These are phyloP conservation scores for Bombus impatiens DNA, from an alignment of 1,140 invertebrate species.

Conservation along the genomic window DNA sequence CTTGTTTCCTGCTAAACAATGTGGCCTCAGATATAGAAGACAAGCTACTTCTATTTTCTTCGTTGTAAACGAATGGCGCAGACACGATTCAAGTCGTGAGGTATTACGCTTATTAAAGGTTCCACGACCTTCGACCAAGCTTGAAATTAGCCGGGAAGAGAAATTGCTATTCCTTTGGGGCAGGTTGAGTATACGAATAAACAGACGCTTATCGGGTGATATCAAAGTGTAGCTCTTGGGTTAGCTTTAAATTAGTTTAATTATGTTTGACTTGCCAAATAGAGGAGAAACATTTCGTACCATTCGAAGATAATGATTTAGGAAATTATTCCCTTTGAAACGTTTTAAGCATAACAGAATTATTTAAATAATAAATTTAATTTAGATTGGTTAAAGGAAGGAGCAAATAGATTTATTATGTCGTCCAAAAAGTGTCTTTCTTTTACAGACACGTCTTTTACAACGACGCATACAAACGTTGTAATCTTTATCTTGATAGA, in stretches of 20 bases:
- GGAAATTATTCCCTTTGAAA: not conserved
- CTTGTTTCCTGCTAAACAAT: slow-evolving; percentile 57
- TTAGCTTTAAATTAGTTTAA: slow-evolving; percentile 3
- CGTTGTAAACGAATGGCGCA: not conserved
- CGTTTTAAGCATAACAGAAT: no score
- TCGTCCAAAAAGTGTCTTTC: no score
- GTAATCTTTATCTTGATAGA: no score
- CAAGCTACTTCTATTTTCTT: not conserved
- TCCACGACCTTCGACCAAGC: not conserved
- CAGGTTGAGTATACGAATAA: not conserved
- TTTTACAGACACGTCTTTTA: no score
- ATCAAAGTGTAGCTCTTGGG: not conserved
- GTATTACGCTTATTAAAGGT: slow-evolving; percentile 39
- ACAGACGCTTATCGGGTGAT: not conserved
- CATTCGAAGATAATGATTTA: not conserved
- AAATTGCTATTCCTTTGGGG: not conserved
- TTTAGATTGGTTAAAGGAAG: no score
- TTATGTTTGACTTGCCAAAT: not conserved
- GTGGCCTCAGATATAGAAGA: not conserved
- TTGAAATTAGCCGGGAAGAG: slow-evolving; percentile 14
- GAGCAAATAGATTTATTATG: no score
- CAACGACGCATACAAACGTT: no score
- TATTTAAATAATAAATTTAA: not conserved
- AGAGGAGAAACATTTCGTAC: not conserved
- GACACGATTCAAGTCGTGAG: slow-evolving; percentile 4